These are phyloP conservation scores for Petrocephalus sullivani DNA, from an alignment of 2,797 vertebrate genomes.

Conservation along the genomic window DNA sequence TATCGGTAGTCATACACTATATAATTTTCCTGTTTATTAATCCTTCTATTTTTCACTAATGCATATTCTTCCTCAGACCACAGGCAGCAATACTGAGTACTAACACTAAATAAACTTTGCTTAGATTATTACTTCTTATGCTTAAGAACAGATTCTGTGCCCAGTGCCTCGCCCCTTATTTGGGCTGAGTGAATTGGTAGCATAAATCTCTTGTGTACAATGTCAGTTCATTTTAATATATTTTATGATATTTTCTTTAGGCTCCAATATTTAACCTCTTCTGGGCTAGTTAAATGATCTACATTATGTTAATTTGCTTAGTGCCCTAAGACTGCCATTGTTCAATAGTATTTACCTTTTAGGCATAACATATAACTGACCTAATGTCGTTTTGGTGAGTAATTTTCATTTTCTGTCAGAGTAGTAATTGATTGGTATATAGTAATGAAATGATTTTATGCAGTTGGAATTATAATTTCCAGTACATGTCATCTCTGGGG, in stretches of 20 bases:
- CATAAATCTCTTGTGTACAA: not conserved
- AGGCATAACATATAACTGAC: not conserved
- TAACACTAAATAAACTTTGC: not conserved
- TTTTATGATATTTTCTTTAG: not conserved
- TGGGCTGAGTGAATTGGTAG: not conserved
- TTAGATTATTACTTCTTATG: not conserved
- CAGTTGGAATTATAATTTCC: not conserved
- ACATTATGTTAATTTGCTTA: not conserved
- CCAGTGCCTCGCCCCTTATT: not conserved
- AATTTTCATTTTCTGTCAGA: not conserved
- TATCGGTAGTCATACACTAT: not conserved
- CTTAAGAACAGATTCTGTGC: not conserved
- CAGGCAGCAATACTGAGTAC: not conserved
- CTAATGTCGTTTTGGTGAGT: not conserved
- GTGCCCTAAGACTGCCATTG: not conserved
- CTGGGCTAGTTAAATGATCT: not conserved
- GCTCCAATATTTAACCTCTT: not conserved
- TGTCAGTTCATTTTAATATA: not conserved
- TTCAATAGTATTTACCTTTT: not conserved
- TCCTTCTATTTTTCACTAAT: not conserved
- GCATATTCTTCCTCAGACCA: not conserved
- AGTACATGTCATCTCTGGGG: not conserved
- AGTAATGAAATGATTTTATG: not conserved
- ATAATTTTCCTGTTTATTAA: not conserved
- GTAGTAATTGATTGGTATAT: not conserved